phyloP scores from a whole-genome alignment of 2,797 vertebrate species.

The Anguilla megastoma region DNA sequence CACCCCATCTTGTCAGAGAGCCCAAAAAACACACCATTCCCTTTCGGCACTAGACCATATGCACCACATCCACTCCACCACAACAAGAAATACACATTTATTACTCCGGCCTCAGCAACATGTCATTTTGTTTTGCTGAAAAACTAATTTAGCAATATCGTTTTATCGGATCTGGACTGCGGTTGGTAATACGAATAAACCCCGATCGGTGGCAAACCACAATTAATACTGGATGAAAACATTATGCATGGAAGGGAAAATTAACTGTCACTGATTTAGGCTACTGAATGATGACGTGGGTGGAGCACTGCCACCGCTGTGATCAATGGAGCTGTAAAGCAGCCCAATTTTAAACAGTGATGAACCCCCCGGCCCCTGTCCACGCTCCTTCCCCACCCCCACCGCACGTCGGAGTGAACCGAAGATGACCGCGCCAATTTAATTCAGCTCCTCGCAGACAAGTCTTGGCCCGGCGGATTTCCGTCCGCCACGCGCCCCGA shows the following conservation, averaged over 20 bases:
- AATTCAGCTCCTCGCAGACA: background rate
- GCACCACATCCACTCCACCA: background rate
- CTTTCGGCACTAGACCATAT: background rate
- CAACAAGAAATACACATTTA: background rate
- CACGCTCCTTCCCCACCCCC: background rate
- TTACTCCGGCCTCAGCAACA: background rate
- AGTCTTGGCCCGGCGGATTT: background rate
- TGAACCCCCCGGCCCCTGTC: background rate
- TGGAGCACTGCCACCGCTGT: background rate
- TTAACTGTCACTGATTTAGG: background rate
- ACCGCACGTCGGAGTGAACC: background rate
- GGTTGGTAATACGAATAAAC: background rate
- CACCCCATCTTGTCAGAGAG: background rate
- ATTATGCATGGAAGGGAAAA: background rate
- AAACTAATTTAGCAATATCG: background rate
- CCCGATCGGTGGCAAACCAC: background rate
- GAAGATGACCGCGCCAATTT: constrained; percentile 15
- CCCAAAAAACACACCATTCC: constrained; percentile 14
- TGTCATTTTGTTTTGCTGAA: background rate
- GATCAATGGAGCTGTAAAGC: background rate
- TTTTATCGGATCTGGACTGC: background rate
- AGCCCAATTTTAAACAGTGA: background rate
- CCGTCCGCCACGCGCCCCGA: background rate
- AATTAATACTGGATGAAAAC: background rate
- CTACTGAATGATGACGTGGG: background rate